phyloP scores from a whole-genome alignment of 1,140 invertebrate species.

The Drosophila seguyi region DNA sequence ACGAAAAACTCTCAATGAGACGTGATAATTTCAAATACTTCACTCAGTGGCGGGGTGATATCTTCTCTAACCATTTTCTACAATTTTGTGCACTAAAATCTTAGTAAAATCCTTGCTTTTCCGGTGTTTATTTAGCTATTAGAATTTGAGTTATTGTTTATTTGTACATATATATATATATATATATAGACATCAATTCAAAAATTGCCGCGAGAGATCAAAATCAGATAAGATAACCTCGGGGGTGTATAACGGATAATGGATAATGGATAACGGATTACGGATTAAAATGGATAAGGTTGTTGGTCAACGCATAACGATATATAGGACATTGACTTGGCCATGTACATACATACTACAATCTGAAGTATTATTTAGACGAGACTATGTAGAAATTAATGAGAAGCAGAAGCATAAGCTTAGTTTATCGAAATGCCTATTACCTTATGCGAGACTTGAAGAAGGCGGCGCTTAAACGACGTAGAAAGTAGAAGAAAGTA shows the following conservation, averaged over 20 bases:
- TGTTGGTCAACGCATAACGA: constrained; percentile 16
- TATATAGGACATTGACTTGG: constrained; percentile 47
- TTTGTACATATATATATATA: constrained; percentile 33
- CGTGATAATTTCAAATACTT: constrained; percentile 78
- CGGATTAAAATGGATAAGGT: constrained; percentile 6
- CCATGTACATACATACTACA: constrained; percentile 69
- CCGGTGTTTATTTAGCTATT: constrained; percentile 7
- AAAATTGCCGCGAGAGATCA: constrained; percentile 24
- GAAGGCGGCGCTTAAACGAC: constrained; percentile 11
- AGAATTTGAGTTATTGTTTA: constrained; percentile 21
- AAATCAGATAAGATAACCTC: constrained; percentile 4
- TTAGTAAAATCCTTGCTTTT: constrained; percentile 1
- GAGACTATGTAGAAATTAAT: constrained; percentile 43
- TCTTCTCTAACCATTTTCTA: constrained; percentile 52
- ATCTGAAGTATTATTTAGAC: constrained; percentile 77
- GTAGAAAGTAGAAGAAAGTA: constrained; percentile 14
- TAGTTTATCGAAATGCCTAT: neutral
- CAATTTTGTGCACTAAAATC: constrained; percentile 4
- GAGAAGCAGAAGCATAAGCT: constrained; percentile 10
- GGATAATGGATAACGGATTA: neutral
- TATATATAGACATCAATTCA: constrained; percentile 25
- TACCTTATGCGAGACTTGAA: constrained; percentile 1
- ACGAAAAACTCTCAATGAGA: constrained; percentile 57
- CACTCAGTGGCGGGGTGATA: constrained; percentile 80
- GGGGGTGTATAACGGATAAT: constrained; percentile 1